Base-by-base conservation (phyloP, 92 coral and sea anemone genomes). In the Hydrozoanthus gracilis region DNA sequence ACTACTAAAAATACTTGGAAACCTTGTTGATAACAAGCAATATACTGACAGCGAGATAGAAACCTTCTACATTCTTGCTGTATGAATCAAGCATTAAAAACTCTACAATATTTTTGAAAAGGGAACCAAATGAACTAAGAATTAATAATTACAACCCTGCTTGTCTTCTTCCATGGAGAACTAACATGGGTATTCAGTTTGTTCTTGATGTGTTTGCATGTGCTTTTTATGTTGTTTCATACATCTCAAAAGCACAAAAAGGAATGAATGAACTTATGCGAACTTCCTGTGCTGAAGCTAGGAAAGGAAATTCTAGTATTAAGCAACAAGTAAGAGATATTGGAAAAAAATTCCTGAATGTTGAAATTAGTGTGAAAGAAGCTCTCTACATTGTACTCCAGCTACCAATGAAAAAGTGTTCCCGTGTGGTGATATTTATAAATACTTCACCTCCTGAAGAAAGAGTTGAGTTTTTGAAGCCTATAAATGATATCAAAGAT, bases 211-310 rank as follows among this genome's bases (percentile, higher is more conserved):
- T 90, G 4, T 90, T 87, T 78, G 91, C 93, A 20, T 83, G 95
- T 90, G 95, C 95, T 51, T 65, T 90, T 78, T 88, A 89, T 14
- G 79, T 91, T 77, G 92, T 88, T 3, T 82, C 86, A 13, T 89
- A 92, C 76, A 90, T 92, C 17, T 92, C 95, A 51, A 92, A 90
- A 88, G 92, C 90, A 78, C 93, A 92, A 73, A 92, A 90, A 92
- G 93, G 91, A 17, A 92, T 92, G 91, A 89, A 91, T 92, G 95
- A 92, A 35, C 87, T 92, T 46, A 65, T 86, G 82, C 52, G 84
- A 62, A 54, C 67, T 51, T 90, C 94, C 16, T 90, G 93, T 84
- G 93, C 82, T 60, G 94, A 91, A 71, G 93, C 93, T 46, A 73
- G 79, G 93, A 66, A 88, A 90, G 39, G 39, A 27, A 27, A 27